phyloP scores from a whole-genome alignment of 2,797 vertebrate genomes.

The Sebastes trivittatus region DNA sequence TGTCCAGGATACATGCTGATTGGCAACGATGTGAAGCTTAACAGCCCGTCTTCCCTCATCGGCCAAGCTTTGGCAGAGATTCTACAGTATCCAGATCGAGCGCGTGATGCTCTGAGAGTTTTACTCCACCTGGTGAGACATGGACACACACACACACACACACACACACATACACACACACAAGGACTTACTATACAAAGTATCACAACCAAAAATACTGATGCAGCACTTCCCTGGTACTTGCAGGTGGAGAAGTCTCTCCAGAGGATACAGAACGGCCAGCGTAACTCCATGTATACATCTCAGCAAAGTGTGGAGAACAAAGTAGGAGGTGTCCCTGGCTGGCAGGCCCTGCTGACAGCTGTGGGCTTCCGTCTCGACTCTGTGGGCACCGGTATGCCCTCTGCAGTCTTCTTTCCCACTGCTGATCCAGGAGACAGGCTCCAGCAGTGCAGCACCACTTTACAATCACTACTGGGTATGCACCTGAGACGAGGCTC shows the following conservation, averaged over 20 bases:
- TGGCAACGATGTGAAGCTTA: conserved; percentile 95
- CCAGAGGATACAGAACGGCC: conserved; percentile 97
- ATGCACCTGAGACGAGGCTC: conserved; percentile 23
- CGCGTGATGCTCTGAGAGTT: conserved; percentile 93
- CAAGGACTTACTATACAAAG: background rate
- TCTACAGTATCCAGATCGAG: conserved; percentile 94
- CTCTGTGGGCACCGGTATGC: conserved; percentile 90
- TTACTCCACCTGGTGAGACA: conserved; percentile 92
- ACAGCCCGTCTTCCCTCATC: conserved; percentile 95
- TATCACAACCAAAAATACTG: background rate
- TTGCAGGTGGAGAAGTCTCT: conserved; percentile 97
- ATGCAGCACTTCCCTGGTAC: background rate
- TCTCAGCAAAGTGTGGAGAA: conserved; percentile 99
- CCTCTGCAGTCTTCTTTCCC: conserved; percentile 96
- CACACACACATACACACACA: background rate
- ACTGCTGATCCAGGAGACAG: conserved; percentile 94
- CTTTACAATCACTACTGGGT: conserved; percentile 96
- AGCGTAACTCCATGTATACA: conserved; percentile 99
- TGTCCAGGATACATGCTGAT: conserved; percentile 93
- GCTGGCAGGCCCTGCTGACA: conserved; percentile 96
- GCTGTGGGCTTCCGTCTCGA: conserved; percentile 97
- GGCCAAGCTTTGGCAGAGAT: conserved; percentile 97
- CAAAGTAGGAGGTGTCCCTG: conserved; percentile 95
- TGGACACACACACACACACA: background rate
- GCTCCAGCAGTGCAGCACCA: conserved; percentile 97